phyloP scores from a whole-genome alignment of 2,113 vertebrate species.

The Thermophis baileyi region DNA sequence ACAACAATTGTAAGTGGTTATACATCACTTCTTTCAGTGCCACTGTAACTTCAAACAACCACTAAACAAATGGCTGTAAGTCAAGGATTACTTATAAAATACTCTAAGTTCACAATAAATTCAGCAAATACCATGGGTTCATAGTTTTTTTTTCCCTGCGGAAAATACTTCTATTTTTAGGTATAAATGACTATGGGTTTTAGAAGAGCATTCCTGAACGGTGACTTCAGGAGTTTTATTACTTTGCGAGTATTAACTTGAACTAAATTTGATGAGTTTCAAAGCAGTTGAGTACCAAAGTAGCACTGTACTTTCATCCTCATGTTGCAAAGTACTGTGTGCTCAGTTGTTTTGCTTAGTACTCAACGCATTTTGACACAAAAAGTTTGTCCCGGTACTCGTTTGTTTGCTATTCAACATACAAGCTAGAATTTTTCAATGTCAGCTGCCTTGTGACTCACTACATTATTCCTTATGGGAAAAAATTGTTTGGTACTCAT shows the following conservation, averaged over 20 bases:
- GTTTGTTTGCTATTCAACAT: neutral
- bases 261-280: neutral
- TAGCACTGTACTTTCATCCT: neutral
- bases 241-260: neutral
- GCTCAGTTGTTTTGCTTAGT: neutral
- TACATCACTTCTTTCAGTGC: neutral
- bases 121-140: neutral
- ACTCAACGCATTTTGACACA: neutral
- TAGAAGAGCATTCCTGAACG: neutral
- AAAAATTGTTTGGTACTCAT: neutral
- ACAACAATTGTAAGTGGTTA: neutral
- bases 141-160: neutral
- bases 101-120: neutral
- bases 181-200: neutral
- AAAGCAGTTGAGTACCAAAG: neutral
- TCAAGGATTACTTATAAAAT: neutral
- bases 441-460: too few species aligned
- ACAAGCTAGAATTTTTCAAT: neutral
- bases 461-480: too few species aligned
- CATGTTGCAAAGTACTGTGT: neutral
- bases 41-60: neutral
- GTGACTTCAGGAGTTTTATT: neutral
- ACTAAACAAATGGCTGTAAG: neutral
- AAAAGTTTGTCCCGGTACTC: neutral
- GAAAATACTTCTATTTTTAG: neutral